Conservation (phyloP, 2,113 vertebrate species). For the Brachionichthys hirsutus region DNA sequence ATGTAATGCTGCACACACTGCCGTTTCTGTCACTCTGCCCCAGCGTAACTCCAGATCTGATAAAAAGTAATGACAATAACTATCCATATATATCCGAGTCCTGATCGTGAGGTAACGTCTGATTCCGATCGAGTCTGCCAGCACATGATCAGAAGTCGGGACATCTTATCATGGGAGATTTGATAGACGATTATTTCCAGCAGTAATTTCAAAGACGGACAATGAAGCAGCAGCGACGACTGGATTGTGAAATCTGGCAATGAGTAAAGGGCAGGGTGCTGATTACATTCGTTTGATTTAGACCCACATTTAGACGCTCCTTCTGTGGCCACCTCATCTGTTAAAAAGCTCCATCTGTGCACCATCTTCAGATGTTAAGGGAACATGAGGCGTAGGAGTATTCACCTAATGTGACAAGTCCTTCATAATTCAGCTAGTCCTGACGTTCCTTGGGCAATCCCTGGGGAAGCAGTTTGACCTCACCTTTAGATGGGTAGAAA, state of each 20-base stretch:
- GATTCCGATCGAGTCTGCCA: too few species aligned
- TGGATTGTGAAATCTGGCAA: conserved; percentile 32
- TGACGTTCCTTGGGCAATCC: conserved; percentile 21
- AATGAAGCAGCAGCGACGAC: conserved; percentile 10
- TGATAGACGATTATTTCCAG: conserved; percentile 48
- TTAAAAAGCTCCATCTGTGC: conserved; percentile 54
- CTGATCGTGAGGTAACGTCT: too few species aligned
- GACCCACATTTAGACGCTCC: conserved; percentile 36
- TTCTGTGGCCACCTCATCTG: conserved; percentile 24
- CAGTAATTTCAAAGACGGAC: conserved; percentile 52
- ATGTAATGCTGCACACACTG: too few species aligned
- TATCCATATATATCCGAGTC: too few species aligned
- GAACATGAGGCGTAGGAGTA: conserved; percentile 7
- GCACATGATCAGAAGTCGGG: too few species aligned
- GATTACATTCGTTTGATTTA: conserved; percentile 41
- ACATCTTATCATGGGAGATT: conserved; percentile 42
- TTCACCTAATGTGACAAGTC: conserved; percentile 23
- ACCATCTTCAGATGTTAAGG: neutral
- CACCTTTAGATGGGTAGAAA: conserved; percentile 12
- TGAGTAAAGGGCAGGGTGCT: conserved; percentile 33
- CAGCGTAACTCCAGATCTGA: too few species aligned
- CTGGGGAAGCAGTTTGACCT: conserved; percentile 36
- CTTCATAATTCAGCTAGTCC: conserved; percentile 54
- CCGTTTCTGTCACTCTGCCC: too few species aligned
- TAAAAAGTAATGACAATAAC: too few species aligned